Percentiles rank a stretch among this genome's conserved stretches.
Conservation (phyloP, 2,888 invertebrate species). For the Eulithis testata region DNA sequence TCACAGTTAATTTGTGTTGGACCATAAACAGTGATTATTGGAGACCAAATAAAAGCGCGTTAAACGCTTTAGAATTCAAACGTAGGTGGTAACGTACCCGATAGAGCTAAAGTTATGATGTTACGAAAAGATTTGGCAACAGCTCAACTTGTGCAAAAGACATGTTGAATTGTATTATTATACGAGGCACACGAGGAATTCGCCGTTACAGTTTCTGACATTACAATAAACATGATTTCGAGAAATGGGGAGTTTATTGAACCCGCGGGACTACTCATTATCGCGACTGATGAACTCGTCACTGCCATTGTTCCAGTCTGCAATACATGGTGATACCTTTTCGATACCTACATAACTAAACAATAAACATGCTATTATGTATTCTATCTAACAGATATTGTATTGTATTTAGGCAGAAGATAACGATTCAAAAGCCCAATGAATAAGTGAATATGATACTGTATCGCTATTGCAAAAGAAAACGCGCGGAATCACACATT, state of each 20-base stretch:
- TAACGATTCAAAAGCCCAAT: background rate
- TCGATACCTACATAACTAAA: constrained; percentile 40
- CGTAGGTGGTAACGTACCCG: background rate
- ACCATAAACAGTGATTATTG: background rate
- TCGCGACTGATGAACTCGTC: constrained; percentile 79
- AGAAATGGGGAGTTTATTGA: constrained; percentile 79
- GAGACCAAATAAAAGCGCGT: background rate
- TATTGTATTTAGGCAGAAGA: constrained; percentile 12
- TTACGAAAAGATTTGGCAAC: constrained; percentile 55
- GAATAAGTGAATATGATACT: background rate
- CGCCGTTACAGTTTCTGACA: constrained; percentile 61
- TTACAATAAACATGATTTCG: constrained; percentile 69
- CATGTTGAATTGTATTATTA: constrained; percentile 54
- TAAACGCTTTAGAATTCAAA: background rate
- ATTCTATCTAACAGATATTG: constrained; percentile 2
- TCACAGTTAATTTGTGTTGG: background rate
- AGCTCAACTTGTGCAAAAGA: constrained; percentile 55
- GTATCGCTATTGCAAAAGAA: background rate
- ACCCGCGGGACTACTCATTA: constrained; percentile 80
- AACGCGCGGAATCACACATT: background rate
- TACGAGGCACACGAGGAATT: constrained; percentile 55
- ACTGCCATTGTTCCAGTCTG: constrained; percentile 72
- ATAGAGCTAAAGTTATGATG: constrained; percentile 20
- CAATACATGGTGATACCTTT: constrained; percentile 49
- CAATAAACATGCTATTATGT: constrained; percentile 8